phyloP scores from a whole-genome alignment of 2,888 invertebrate genomes.

The Uropetala carovei region DNA sequence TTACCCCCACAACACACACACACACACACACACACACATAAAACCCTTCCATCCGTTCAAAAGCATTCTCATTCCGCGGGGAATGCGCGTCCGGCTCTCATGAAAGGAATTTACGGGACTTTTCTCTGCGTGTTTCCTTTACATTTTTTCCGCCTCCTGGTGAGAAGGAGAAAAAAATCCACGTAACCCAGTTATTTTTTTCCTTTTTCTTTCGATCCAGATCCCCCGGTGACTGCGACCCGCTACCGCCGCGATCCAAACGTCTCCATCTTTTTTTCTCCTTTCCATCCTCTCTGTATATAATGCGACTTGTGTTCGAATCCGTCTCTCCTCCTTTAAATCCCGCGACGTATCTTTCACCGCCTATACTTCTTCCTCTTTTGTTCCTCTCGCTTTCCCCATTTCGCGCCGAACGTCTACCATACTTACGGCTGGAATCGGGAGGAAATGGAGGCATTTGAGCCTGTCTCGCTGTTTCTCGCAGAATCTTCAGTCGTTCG shows the following conservation, averaged over 20 bases:
- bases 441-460: no score
- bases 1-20: background rate
- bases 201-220: background rate
- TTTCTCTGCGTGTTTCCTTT: background rate
- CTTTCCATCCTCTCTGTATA: background rate
- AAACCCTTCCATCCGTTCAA: background rate
- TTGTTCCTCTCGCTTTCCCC: background rate
- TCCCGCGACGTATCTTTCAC: background rate
- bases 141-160: background rate
- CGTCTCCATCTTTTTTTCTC: background rate
- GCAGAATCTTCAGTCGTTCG: no score
- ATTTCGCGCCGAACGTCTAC: no score
- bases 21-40: no score
- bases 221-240: background rate
- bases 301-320: background rate
- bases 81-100: background rate
- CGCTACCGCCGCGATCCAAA: background rate
- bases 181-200: background rate
- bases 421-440: no score
- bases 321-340: background rate
- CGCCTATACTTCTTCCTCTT: background rate
- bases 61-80: background rate
- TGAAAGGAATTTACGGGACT: background rate
- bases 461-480: no score
- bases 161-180: background rate